These are phyloP conservation scores for Mythimna albipuncta DNA, from an alignment of 2,888 invertebrate genomes.

Conservation along the genomic window DNA sequence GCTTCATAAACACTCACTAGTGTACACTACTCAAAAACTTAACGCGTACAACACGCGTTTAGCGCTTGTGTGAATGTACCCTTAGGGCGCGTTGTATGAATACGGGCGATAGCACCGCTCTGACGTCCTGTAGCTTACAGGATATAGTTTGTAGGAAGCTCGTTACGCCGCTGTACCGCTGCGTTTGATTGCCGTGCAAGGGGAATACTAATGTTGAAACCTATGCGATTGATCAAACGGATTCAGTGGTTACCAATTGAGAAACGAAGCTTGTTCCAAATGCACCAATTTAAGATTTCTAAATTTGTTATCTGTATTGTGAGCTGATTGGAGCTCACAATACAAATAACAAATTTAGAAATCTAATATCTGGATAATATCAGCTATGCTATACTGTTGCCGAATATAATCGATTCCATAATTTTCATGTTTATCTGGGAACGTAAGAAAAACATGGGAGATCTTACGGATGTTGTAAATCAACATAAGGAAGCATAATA, in stretches of 20 bases:
- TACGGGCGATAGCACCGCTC: constrained; percentile 35
- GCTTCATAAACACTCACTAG: constrained; percentile 41
- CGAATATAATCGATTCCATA: constrained; percentile 29
- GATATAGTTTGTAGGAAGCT: constrained; percentile 68
- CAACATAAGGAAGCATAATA: constrained; percentile 39
- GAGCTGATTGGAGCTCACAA: not conserved
- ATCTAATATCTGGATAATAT: constrained; percentile 15
- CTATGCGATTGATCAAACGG: constrained; percentile 69
- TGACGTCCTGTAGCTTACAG: constrained; percentile 41
- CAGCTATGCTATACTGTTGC: constrained; percentile 14
- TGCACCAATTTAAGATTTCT: constrained; percentile 28
- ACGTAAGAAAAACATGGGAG: constrained; percentile 43
- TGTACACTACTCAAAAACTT: constrained; percentile 48
- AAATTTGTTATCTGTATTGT: constrained; percentile 18
- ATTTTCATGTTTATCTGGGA: constrained; percentile 42
- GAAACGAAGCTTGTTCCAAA: constrained; percentile 37
- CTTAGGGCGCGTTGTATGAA: constrained; percentile 45
- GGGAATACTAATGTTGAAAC: constrained; percentile 73
- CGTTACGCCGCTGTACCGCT: constrained; percentile 67
- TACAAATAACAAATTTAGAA: too few species aligned
- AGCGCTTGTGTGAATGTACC: constrained; percentile 27
- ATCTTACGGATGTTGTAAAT: constrained; percentile 47
- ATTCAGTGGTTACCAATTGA: constrained; percentile 43
- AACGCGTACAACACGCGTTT: constrained; percentile 32
- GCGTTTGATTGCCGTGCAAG: constrained; percentile 74